A percentile compares a stretch with the other conserved stretches of the same genome.
Evolutionary conservation across 2,797 vertebrate species (phyloP).

Genomic region (Staurois parvus): DNA sequence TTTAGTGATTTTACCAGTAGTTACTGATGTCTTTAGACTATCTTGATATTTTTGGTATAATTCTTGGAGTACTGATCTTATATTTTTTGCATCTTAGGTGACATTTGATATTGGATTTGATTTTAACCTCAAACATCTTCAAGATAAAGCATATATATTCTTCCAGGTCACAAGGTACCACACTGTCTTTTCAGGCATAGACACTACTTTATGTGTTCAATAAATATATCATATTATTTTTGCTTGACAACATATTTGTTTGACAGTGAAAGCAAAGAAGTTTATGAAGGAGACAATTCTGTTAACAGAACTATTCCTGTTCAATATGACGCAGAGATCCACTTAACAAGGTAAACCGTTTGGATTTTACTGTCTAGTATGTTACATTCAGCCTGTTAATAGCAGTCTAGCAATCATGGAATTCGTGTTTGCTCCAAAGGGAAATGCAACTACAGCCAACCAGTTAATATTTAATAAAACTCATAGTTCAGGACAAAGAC

Average conservation of each 20-base stretch:
- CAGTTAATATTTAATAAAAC: too few relatives aligned
- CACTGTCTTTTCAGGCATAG: background rate
- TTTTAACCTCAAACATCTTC: slow-evolving; percentile 83
- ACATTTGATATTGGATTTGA: slow-evolving; percentile 87
- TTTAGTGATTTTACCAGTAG: background rate
- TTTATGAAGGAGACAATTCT: slow-evolving; percentile 78
- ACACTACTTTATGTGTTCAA: background rate
- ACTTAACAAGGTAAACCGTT: slow-evolving; percentile 81
- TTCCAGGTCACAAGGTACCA: slow-evolving; percentile 84
- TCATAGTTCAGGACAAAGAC: too few relatives aligned
- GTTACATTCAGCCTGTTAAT: too few relatives aligned
- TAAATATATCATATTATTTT: background rate
- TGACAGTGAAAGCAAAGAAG: slow-evolving; percentile 84
- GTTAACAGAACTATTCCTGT: slow-evolving; percentile 78
- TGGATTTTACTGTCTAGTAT: background rate
- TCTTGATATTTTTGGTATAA: background rate
- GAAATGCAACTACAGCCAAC: too few relatives aligned
- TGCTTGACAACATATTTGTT: slow-evolving; percentile 48
- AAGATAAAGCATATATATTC: slow-evolving; percentile 75
- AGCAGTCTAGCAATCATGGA: too few relatives aligned
- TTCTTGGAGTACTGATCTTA: background rate
- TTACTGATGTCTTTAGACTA: background rate
- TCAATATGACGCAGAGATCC: slow-evolving; percentile 84
- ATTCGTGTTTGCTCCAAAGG: too few relatives aligned
- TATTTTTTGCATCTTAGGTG: slow-evolving; percentile 71